Evolutionary conservation across 2,797 vertebrate genomes (phyloP).

Genomic region (Argyrosomus regius): DNA sequence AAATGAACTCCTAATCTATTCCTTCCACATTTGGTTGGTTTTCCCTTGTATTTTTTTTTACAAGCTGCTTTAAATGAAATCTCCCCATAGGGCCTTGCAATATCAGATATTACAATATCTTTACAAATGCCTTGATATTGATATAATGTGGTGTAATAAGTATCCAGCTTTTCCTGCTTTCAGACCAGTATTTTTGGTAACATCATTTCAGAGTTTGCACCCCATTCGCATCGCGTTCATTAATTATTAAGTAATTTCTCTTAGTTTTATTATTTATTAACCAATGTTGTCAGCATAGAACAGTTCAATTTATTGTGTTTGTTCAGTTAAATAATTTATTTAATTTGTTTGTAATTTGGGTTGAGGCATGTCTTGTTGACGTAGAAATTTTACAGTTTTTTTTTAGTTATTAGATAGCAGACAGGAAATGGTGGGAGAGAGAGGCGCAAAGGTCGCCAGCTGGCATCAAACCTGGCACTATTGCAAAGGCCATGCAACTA

Average conservation of each 20-base stretch:
- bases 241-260: neutral
- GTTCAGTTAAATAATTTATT: neutral
- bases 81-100: neutral
- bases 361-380: neutral
- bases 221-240: too few species aligned
- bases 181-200: slow-evolving; percentile 2
- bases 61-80: slow-evolving; percentile 26
- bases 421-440: too few species aligned
- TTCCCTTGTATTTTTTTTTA: slow-evolving; percentile 22
- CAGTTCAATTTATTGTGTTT: neutral
- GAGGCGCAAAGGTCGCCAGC: neutral
- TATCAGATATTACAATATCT: slow-evolving; percentile 7
- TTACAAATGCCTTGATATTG: slow-evolving; percentile 12
- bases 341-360: neutral
- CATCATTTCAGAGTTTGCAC: slow-evolving; percentile 2
- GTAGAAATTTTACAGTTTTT: neutral
- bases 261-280: neutral
- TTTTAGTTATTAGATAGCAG: too few species aligned
- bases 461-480: too few species aligned
- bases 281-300: neutral
- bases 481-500: too few species aligned
- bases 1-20: slow-evolving; percentile 39
- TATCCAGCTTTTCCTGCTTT: neutral
- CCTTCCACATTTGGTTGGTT: slow-evolving; percentile 17
- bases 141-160: neutral